Evolutionary conservation across 1,140 invertebrate genomes (phyloP).

Genomic region (Hesperophylax magnus): DNA sequence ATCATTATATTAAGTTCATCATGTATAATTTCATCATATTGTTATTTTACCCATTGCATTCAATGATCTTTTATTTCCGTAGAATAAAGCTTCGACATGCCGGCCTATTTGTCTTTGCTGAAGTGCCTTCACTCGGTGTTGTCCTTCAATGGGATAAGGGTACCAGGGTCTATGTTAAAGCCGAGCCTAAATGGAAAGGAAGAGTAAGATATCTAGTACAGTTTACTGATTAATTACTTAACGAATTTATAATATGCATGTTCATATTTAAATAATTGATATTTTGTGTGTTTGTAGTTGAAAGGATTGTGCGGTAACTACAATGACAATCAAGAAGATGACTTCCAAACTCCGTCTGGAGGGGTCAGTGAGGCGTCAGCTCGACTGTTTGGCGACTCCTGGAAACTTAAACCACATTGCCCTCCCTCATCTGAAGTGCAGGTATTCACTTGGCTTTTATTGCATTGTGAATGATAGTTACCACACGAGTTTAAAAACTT

Average conservation of each 20-base stretch:
- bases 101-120: conserved; percentile 85
- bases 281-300: conserved; percentile 69
- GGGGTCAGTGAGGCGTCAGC: conserved; percentile 81
- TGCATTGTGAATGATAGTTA: too few species aligned
- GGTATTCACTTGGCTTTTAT: conserved; percentile 53
- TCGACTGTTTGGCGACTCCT: conserved; percentile 87
- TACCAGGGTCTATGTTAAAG: conserved; percentile 84
- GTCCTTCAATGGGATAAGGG: conserved; percentile 90
- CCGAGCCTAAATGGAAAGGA: conserved; percentile 74
- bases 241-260: too few species aligned
- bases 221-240: too few species aligned
- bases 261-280: not conserved
- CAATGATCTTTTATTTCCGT: conserved; percentile 32
- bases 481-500: too few species aligned
- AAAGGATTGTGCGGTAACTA: conserved; percentile 93
- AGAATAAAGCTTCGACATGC: conserved; percentile 59
- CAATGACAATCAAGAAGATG: conserved; percentile 85
- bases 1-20: not conserved
- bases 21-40: not conserved
- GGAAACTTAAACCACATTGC: conserved; percentile 87
- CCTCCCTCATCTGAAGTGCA: conserved; percentile 68
- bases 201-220: conserved; percentile 1
- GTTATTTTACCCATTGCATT: not conserved
- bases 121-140: conserved; percentile 83
- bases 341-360: conserved; percentile 87